A percentile compares a stretch with the other conserved stretches of the same genome.
These are phyloP conservation scores for Hydriomena furcata DNA, from an alignment of 2,888 invertebrate genomes.

Conservation along the genomic window DNA sequence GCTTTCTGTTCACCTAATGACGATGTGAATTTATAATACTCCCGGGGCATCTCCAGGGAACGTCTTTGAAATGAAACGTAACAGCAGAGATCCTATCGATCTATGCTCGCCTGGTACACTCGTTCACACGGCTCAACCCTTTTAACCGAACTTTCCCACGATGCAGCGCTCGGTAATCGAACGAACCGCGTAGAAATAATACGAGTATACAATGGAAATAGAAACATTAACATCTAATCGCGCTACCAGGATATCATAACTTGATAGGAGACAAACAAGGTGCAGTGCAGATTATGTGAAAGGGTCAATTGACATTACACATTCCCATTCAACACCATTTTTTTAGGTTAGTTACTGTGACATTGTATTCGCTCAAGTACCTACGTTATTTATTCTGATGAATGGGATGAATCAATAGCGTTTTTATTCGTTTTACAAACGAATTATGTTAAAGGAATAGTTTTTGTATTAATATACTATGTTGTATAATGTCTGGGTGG, in stretches of 20 bases:
- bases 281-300: slow-evolving; percentile 39
- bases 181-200: slow-evolving; percentile 15
- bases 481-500: too few relatives aligned
- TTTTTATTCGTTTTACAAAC: background rate
- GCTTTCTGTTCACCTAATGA: slow-evolving; percentile 55
- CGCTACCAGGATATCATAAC: slow-evolving; percentile 60
- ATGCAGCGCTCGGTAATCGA: slow-evolving; percentile 3
- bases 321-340: slow-evolving; percentile 30
- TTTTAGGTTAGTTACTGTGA: slow-evolving; percentile 11
- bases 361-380: slow-evolving; percentile 15
- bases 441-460: background rate
- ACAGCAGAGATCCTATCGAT: slow-evolving; percentile 34
- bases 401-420: slow-evolving; percentile 5
- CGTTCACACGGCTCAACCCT: slow-evolving; percentile 53
- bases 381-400: background rate
- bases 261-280: slow-evolving; percentile 44
- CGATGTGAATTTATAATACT: slow-evolving; percentile 62
- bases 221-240: slow-evolving; percentile 45
- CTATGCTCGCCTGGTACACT: slow-evolving; percentile 50
- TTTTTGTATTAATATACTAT: too few relatives aligned
- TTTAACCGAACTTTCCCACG: slow-evolving; percentile 33
- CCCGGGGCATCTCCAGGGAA: slow-evolving; percentile 46
- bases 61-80: slow-evolving; percentile 28
- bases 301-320: slow-evolving; percentile 49
- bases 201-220: slow-evolving; percentile 34